These are phyloP conservation scores for Oreotragus oreotragus DNA, from an alignment of 2,113 vertebrate genomes.

Conservation along the genomic window DNA sequence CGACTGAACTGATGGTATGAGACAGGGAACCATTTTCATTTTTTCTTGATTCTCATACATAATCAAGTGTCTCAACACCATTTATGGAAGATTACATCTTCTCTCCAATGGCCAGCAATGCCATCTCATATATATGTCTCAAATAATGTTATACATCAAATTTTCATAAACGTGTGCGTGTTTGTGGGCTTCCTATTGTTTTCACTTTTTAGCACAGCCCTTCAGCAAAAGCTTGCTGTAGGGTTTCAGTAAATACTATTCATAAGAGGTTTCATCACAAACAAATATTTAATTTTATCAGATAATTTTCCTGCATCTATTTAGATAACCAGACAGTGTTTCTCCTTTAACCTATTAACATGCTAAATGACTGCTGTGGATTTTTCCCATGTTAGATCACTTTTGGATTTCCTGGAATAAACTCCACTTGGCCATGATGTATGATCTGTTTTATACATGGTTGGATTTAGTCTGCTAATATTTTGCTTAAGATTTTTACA, in stretches of 20 bases:
- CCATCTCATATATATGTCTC: background rate
- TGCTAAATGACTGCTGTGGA: background rate
- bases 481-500: conserved; percentile 25
- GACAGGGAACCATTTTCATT: background rate
- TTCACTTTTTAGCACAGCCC: background rate
- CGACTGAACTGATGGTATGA: too few species aligned
- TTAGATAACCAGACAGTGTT: background rate
- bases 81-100: background rate
- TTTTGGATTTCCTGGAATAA: background rate
- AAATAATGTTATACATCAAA: background rate
- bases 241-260: background rate
- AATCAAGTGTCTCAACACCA: background rate
- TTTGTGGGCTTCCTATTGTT: background rate
- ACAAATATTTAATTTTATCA: background rate
- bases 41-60: background rate
- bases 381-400: background rate
- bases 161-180: background rate
- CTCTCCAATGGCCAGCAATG: background rate
- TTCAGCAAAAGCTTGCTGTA: background rate
- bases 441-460: conserved; percentile 8
- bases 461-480: background rate
- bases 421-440: background rate
- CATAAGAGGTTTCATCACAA: background rate
- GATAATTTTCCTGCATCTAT: background rate
- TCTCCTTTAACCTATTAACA: background rate